phyloP scores from a whole-genome alignment of 1,140 invertebrate genomes.

The Pseudachorutes palmiensis region DNA sequence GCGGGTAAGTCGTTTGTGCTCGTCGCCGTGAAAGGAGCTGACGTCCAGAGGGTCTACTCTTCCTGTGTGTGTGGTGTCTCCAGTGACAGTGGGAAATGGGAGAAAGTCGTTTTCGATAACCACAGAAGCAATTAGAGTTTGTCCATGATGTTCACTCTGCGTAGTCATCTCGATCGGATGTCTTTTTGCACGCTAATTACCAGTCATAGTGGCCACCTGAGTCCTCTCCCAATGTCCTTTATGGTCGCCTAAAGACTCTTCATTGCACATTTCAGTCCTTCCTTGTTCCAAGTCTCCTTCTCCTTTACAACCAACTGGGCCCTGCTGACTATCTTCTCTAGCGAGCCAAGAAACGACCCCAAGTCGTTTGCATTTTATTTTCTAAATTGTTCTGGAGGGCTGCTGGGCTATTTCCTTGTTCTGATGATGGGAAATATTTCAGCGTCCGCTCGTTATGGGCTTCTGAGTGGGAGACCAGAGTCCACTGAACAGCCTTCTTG shows the following conservation, averaged over 20 bases:
- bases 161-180: constrained; percentile 35
- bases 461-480: not conserved
- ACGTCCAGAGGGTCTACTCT: not conserved
- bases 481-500: not conserved
- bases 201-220: constrained; percentile 34
- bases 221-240: constrained; percentile 34
- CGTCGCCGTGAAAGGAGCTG: not conserved
- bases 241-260: constrained; percentile 23
- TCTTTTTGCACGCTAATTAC: constrained; percentile 37
- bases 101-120: constrained; percentile 32
- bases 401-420: not conserved
- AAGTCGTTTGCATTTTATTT: constrained; percentile 5
- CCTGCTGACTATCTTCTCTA: not conserved
- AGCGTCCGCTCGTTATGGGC: not conserved
- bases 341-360: not conserved
- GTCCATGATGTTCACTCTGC: constrained; percentile 22
- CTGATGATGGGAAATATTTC: not conserved
- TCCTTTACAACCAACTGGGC: constrained; percentile 11
- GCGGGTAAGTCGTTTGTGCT: not conserved
- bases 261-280: constrained; percentile 25
- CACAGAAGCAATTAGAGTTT: constrained; percentile 36
- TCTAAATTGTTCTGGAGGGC: not conserved
- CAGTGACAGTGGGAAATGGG: not conserved
- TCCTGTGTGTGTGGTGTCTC: not conserved
- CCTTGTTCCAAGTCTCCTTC: too few species aligned